phyloP scores from a whole-genome alignment of 1,140 invertebrate species.

The Steinernema feltiae region DNA sequence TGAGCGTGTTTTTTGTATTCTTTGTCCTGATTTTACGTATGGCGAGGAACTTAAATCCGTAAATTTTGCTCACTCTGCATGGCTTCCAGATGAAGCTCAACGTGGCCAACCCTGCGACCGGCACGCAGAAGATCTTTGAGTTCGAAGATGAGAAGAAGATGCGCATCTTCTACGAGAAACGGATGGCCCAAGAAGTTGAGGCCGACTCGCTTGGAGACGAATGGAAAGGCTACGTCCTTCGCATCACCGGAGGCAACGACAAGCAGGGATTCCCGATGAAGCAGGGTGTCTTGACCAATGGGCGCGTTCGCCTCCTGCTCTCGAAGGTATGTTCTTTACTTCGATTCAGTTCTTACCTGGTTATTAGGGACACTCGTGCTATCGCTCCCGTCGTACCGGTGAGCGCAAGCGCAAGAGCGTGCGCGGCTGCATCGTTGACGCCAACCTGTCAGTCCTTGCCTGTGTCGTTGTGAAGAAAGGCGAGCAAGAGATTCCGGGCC shows the following conservation, averaged over 20 bases:
- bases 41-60: too few relatives aligned
- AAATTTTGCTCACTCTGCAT: too few relatives aligned
- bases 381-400: conserved; percentile 84
- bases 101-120: conserved; percentile 93
- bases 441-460: conserved; percentile 86
- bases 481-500: conserved; percentile 82
- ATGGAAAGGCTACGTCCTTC: conserved; percentile 94
- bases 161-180: conserved; percentile 94
- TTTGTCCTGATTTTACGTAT: too few relatives aligned
- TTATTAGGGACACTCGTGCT: conserved; percentile 95
- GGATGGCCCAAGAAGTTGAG: conserved; percentile 91
- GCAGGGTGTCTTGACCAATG: conserved; percentile 93
- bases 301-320: conserved; percentile 85
- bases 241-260: conserved; percentile 94
- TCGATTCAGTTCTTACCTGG: too few relatives aligned
- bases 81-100: conserved; percentile 71
- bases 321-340: too few relatives aligned
- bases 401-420: conserved; percentile 98
- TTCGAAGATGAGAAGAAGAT: conserved; percentile 96
- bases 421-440: conserved; percentile 94
- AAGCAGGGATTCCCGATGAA: conserved; percentile 99
- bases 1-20: too few relatives aligned
- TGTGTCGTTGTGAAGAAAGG: conserved; percentile 92
- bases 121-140: conserved; percentile 95
- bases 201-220: conserved; percentile 90